Evolutionary conservation across 2,888 invertebrate species (phyloP), one percentile per base, ranked within the genome.

Genomic region (Craniophora ligustri): DNA sequence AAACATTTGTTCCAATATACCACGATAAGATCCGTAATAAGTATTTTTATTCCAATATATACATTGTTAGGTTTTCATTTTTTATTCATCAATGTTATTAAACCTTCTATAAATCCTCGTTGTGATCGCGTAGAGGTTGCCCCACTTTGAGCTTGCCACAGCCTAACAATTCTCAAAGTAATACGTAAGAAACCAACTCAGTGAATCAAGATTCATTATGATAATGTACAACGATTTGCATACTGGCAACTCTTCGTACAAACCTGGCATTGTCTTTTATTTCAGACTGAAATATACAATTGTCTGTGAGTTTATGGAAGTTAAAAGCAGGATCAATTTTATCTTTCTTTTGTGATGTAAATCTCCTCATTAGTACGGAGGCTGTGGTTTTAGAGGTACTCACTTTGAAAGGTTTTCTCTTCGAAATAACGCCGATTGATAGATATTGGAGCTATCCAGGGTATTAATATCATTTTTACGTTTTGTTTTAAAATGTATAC

Each of bases 171-270:
- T 66, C 23, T 41, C 15, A n/a, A 16, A 42, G 45, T 32, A 38
- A 35, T 34, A 15, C 38, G 15, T 34, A 39, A 59, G 60, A 42
- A 31, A 31, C 26, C 47, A 26, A 26, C 26, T n/a, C 26, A 35
- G 40, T 67, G 53, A 67, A 62, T 62, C 53, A 60, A 41, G 32
- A 40, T 66, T 67, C 53, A 66, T 66, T 63, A 63, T 63, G 67
- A 26, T 63, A 63, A 63, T 63, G 51, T 60, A 30, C 15, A 18
- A 23, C 21, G 11, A 66, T 64, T 67, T 67, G 67, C 63, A 64
- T 64, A 48, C 16, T 44, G 35, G 26, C 51, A 66, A 44, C 67
- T 47, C 51, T 58, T 62, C 51, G 41, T 21, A 48, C 36, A 48
- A 41, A 67, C 44, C 61, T 47, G 63, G 28, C 59, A 48, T 64